Evolutionary conservation across 2,888 invertebrate species (phyloP), one percentile per base, ranked within the genome.

Genomic region (Sphaeridia pumilis): DNA sequence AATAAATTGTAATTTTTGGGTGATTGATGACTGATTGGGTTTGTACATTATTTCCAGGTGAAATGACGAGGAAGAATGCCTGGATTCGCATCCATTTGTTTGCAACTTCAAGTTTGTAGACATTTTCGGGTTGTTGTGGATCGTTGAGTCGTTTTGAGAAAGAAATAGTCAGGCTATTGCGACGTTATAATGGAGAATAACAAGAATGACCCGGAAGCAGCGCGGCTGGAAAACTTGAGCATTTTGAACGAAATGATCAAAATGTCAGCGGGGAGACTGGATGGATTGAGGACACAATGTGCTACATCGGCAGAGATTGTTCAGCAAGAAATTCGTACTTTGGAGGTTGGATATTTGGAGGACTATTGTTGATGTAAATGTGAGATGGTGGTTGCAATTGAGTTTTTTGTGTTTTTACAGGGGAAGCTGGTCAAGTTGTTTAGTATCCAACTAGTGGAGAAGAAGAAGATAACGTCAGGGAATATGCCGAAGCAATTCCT

Each of bases 191-290:
- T n/a, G n/a, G n/a, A 53, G 14, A n/a, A n/a, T n/a, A n/a, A n/a
- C n/a, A 48, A 48, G 22, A 43, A 25, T 35, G 48, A 34, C 2
- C 10, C 52, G 21, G 82, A 82, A 73, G 76, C 78, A 71, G 78
- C 77, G 73, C 82, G 81, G 73, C 78, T 86, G 46, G 61, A 65
- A 49, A 63, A 60, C 7, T 47, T 66, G 71, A 81, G 84, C 75
- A 70, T 87, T 72, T 82, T 88, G 49, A 89, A 92, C 79, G 86
- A 87, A 68, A 89, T 94, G 88, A 93, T 94, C 74, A 92, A 92
- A 79, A 85, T 90, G 74, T 90, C 88, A 70, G 88, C 90, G 66
- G 84, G 87, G 74, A 84, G 89, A 73, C 80, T 95, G 68, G 87
- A 90, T 73, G 89, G 90, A 63, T 78, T 94, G 69, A 78, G 94